These are phyloP conservation scores for Hyposoter didymator DNA, from an alignment of 2,888 invertebrate genomes.

Conservation along the genomic window DNA sequence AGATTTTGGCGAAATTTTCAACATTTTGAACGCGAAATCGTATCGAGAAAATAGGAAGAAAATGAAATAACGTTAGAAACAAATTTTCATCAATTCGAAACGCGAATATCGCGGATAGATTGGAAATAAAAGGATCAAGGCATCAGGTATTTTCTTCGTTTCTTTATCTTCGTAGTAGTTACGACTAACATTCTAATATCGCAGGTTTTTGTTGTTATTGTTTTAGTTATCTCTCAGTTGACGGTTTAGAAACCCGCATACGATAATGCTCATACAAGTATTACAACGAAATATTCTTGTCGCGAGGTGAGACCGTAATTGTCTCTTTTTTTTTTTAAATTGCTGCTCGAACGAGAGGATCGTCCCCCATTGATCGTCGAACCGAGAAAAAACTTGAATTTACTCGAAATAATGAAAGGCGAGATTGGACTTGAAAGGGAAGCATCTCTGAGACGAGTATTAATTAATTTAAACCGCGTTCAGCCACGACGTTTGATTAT, in stretches of 20 bases:
- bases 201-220: slow-evolving; percentile 39
- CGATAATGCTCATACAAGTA: slow-evolving; percentile 82
- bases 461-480: slow-evolving; percentile 16
- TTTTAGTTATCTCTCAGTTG: slow-evolving; percentile 33
- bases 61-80: not conserved
- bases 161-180: slow-evolving; percentile 39
- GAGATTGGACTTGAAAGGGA: not conserved
- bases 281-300: slow-evolving; percentile 79
- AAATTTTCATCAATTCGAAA: not conserved
- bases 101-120: slow-evolving; percentile 5
- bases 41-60: not conserved
- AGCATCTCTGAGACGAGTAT: slow-evolving; percentile 23
- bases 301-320: slow-evolving; percentile 67
- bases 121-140: slow-evolving; percentile 1
- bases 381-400: not conserved
- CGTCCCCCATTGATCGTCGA: not conserved
- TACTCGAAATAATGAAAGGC: not conserved
- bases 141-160: slow-evolving; percentile 24
- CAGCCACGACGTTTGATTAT: not conserved
- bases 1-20: too few relatives aligned
- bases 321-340: slow-evolving; percentile 68
- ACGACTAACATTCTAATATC: slow-evolving; percentile 41
- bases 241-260: slow-evolving; percentile 59
- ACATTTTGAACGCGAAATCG: not conserved
- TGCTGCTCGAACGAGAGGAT: slow-evolving; percentile 28